Evolutionary conservation across 2,797 vertebrate species (phyloP), one percentile per base, ranked within the genome.

Genomic region (Euthynnus affinis): DNA sequence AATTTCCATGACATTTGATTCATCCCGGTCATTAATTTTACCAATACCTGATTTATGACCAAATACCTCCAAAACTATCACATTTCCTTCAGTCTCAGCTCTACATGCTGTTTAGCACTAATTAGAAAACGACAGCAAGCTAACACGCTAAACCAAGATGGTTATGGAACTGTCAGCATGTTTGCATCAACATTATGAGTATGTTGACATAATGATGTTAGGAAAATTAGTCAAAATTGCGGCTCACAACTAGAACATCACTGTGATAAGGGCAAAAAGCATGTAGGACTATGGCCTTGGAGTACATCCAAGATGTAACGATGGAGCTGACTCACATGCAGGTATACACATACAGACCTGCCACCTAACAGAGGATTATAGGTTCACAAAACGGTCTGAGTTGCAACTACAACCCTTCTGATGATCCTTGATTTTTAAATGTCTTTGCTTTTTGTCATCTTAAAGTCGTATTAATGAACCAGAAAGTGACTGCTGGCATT

Each of bases 391-490:
- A 44, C 29, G 37, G 6, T 44, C 44, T 25, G 48, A 37, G 51
- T 20, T 42, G 7, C 12, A 44, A 18, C 25, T 1, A 12, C 23
- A 55, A 22, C 15, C 13, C 27, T 29, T 67, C 14, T 53, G 13
- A 22, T 70, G 44, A 48, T 48, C 61, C 53, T 52, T 12, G 9
- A 32, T 52, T 23, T 51, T 72, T 10, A 32, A 53, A 29, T 18
- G 40, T 66, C 46, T 63, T 77, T n/a, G 9, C 23, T 27, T 44
- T 56, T 44, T 44, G 37, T 56, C 18, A 6, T 57, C 49, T 66
- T 69, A n/a, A 79, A 32, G 29, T 32, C 5, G 6, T 32, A 32
- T 32, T 32, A 32, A 73, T 81, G 37, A 84, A 62, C 44, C 22
- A 52, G 52, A 61, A 60, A 44, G 48, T 73, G 44, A 34, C n/a